phyloP scores from a whole-genome alignment of 2,888 invertebrate genomes.

The Lepidocyrtoides sp. region DNA sequence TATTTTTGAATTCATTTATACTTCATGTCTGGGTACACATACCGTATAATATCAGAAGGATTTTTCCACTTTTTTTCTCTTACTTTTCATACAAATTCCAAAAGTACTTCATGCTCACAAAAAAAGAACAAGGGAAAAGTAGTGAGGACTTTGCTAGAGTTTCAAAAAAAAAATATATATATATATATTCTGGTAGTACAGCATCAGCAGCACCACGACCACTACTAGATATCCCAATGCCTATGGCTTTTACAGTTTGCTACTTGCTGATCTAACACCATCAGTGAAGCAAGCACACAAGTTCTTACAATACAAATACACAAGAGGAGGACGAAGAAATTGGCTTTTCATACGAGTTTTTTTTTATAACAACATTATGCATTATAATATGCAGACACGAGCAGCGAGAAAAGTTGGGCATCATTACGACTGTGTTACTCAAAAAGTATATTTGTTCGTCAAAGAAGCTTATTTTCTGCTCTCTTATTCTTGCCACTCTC shows the following conservation, averaged over 20 bases:
- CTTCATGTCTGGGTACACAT: constrained; percentile 68
- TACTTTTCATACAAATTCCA: constrained; percentile 34
- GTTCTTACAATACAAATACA: constrained; percentile 34
- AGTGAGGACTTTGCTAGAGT: constrained; percentile 37
- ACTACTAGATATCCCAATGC: constrained; percentile 37
- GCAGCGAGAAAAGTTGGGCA: constrained; percentile 39
- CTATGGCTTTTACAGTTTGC: constrained; percentile 51
- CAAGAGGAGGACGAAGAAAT: constrained; percentile 55
- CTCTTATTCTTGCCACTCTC: background rate
- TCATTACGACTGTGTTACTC: constrained; percentile 42
- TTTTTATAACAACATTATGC: constrained; percentile 51
- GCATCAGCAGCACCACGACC: background rate
- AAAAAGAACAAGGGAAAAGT: constrained; percentile 17
- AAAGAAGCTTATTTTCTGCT: constrained; percentile 32
- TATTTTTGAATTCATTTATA: constrained; percentile 72
- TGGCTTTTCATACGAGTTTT: constrained; percentile 55
- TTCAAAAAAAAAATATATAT: constrained; percentile 34
- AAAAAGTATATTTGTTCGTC: constrained; percentile 22
- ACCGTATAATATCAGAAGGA: constrained; percentile 35
- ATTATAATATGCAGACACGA: constrained; percentile 64
- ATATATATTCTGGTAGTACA: constrained; percentile 40
- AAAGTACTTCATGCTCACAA: constrained; percentile 61
- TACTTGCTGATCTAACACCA: constrained; percentile 19
- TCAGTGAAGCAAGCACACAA: constrained; percentile 12
- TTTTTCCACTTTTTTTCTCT: constrained; percentile 20